A percentile compares a stretch with the other conserved stretches of the same genome.
phyloP scores from a whole-genome alignment of 2,888 invertebrate species.

The Hermodice carunculata region DNA sequence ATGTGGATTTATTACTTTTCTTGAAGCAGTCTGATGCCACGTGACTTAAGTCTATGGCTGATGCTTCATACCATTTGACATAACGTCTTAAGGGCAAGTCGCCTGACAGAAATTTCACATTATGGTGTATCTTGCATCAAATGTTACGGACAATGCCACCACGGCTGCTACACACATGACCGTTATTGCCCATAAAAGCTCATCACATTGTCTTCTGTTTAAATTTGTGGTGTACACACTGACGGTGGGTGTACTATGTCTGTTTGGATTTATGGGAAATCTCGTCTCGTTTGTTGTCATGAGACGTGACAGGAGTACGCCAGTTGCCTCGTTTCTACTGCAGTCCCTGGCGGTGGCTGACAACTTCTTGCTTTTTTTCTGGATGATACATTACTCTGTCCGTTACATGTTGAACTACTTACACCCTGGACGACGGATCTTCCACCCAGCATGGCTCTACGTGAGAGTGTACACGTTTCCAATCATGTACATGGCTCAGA shows the following conservation, averaged over 20 bases:
- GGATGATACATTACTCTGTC: slow-evolving; percentile 38
- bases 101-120: too few species aligned
- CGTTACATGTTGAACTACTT: slow-evolving; percentile 18
- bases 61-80: too few species aligned
- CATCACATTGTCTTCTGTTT: slow-evolving; percentile 17
- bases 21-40: too few species aligned
- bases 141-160: too few species aligned
- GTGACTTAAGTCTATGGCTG: too few species aligned
- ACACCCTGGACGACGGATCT: neutral
- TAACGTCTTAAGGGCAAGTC: too few species aligned
- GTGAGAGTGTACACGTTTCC: slow-evolving; percentile 39
- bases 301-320: slow-evolving; percentile 21
- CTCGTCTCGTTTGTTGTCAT: slow-evolving; percentile 35
- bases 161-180: too few species aligned
- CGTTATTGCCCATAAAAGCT: too few species aligned
- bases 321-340: slow-evolving; percentile 40
- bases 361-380: slow-evolving; percentile 37
- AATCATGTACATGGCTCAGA: slow-evolving; percentile 42
- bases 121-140: too few species aligned
- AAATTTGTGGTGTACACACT: slow-evolving; percentile 30
- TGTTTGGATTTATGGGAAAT: slow-evolving; percentile 34
- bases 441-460: slow-evolving; percentile 29
- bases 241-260: slow-evolving; percentile 24
- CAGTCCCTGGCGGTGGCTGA: slow-evolving; percentile 38
- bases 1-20: too few species aligned